These are phyloP conservation scores for Papilio helenus DNA, from an alignment of 1,140 invertebrate genomes.

Conservation along the genomic window DNA sequence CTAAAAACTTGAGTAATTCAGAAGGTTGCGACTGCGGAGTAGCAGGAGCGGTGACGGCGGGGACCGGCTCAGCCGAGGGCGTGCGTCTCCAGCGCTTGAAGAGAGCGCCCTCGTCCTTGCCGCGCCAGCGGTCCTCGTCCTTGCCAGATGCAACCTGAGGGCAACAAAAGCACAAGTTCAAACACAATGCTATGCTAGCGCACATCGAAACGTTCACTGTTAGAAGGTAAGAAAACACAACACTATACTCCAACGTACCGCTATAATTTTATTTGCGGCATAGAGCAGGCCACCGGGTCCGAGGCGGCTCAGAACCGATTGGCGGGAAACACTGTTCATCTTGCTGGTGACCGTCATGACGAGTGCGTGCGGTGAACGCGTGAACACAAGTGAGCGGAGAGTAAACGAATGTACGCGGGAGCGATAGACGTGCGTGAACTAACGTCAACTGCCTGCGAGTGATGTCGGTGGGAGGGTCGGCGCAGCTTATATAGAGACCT, in stretches of 20 bases:
- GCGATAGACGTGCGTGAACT: slow-evolving; percentile 64
- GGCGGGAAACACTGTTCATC: slow-evolving; percentile 80
- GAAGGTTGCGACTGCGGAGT: slow-evolving; percentile 69
- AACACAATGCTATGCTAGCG: slow-evolving; percentile 59
- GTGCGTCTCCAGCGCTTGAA: slow-evolving; percentile 74
- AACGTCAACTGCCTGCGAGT: slow-evolving; percentile 70
- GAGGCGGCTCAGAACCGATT: slow-evolving; percentile 73
- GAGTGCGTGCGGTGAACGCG: slow-evolving; percentile 58
- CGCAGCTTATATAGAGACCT: slow-evolving; percentile 77
- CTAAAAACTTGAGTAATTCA: slow-evolving; percentile 79
- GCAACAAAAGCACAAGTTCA: slow-evolving; percentile 75
- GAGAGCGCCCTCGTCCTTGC: slow-evolving; percentile 72
- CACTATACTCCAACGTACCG: slow-evolving; percentile 75
- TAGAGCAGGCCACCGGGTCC: slow-evolving; percentile 75
- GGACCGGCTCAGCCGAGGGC: slow-evolving; percentile 55
- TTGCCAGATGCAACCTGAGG: slow-evolving; percentile 77
- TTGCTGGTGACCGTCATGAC: slow-evolving; percentile 81
- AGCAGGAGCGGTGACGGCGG: slow-evolving; percentile 55
- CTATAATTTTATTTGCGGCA: slow-evolving; percentile 79
- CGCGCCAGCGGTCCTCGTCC: slow-evolving; percentile 77
- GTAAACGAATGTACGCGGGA: slow-evolving; percentile 53
- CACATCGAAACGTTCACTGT: slow-evolving; percentile 57
- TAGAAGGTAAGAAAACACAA: slow-evolving; percentile 53
- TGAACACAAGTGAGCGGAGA: slow-evolving; percentile 63
- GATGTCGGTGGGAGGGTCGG: slow-evolving; percentile 68